phyloP scores from a whole-genome alignment of 2,888 invertebrate species.

The Eledone cirrhosa region DNA sequence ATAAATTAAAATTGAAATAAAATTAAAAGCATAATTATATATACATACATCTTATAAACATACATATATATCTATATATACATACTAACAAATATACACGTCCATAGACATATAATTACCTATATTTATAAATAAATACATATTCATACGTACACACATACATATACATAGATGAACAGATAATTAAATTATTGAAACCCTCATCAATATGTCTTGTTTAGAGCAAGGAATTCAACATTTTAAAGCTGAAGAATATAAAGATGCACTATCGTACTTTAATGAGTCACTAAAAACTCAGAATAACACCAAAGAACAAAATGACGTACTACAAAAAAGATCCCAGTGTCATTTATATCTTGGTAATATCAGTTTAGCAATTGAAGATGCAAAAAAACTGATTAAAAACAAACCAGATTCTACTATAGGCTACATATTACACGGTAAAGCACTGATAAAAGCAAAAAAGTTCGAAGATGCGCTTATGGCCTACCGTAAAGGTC shows the following conservation, averaged over 20 bases:
- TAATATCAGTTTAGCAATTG: slow-evolving; percentile 36
- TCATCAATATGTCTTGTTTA: background rate
- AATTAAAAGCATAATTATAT: no score
- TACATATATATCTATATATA: no score
- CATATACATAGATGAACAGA: no score
- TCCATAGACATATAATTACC: no score
- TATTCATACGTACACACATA: no score
- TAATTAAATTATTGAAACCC: no score
- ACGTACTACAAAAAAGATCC: slow-evolving; percentile 36
- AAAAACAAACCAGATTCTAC: slow-evolving; percentile 34
- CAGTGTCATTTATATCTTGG: slow-evolving; percentile 38
- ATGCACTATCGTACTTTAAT: background rate
- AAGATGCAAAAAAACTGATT: slow-evolving; percentile 38
- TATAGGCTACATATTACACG: slow-evolving; percentile 39
- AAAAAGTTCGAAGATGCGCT: slow-evolving; percentile 42
- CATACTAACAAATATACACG: no score
- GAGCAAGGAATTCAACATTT: background rate
- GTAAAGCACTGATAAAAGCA: slow-evolving; percentile 39
- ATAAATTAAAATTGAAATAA: no score
- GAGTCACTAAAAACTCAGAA: background rate
- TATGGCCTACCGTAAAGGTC: slow-evolving; percentile 38
- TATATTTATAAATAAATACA: no score
- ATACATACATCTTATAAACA: no score
- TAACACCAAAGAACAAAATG: background rate
- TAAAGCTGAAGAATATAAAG: background rate